These are phyloP conservation scores for Antechinus flavipes DNA, from an alignment of 2,113 vertebrate species.

Conservation along the genomic window DNA sequence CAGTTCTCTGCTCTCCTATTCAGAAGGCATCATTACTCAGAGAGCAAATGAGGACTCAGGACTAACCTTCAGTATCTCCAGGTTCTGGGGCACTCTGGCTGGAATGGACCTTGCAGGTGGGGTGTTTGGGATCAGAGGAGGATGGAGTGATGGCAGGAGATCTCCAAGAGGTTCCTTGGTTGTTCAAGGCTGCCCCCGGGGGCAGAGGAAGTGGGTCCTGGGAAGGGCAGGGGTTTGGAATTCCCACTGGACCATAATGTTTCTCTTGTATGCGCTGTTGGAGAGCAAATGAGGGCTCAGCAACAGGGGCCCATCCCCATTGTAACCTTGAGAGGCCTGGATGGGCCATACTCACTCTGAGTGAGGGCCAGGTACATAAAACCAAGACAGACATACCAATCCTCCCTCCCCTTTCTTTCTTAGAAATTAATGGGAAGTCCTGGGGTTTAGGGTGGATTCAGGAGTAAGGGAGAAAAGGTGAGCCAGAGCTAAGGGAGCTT, in stretches of 20 bases:
- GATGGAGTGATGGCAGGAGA: background rate
- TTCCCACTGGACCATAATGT: background rate
- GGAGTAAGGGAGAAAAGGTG: background rate
- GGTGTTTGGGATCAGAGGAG: background rate
- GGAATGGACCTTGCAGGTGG: fast-evolving
- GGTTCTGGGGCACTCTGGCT: background rate
- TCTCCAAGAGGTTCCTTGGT: slow-evolving; percentile 14
- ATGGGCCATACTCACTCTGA: background rate
- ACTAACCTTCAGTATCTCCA: slow-evolving; percentile 67
- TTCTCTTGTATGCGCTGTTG: background rate
- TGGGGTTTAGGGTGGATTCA: background rate
- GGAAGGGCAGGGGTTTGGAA: background rate
- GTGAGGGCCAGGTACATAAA: background rate
- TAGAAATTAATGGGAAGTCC: background rate
- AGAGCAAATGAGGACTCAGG: background rate
- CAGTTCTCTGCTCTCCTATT: background rate
- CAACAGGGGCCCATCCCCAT: background rate
- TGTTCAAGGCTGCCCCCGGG: fast-evolving
- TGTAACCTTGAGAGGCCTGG: background rate
- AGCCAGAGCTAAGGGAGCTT: background rate
- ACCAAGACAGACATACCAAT: background rate
- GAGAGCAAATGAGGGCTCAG: background rate
- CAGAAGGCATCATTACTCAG: no score
- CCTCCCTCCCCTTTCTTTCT: background rate
- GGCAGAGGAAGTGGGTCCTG: slow-evolving; percentile 47